Conservation (phyloP, 92 coral and sea anemone genomes). For the Epizoanthus illoricatus region DNA sequence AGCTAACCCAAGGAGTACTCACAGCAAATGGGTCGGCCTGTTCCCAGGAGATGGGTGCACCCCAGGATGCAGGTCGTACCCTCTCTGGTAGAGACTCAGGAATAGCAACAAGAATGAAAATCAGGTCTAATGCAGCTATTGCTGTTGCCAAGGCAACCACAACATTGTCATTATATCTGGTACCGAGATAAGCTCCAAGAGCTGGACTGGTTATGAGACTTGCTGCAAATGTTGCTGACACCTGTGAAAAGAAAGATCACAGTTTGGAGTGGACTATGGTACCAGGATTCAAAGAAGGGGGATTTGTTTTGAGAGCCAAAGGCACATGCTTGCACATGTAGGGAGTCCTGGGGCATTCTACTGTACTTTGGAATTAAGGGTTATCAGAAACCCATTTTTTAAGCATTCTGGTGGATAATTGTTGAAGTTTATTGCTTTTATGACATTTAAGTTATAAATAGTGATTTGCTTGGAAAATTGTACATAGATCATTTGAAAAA, state of each 20-base stretch:
- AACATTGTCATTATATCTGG: slow-evolving; percentile 79
- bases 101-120: slow-evolving; percentile 85
- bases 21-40: slow-evolving; percentile 98
- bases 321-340: no score
- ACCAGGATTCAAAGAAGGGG: background rate
- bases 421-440: no score
- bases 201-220: slow-evolving; percentile 98
- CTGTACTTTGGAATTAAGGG: no score
- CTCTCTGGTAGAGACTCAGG: slow-evolving; percentile 99
- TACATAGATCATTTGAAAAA: no score
- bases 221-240: slow-evolving; percentile 99
- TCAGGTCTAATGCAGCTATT: slow-evolving; percentile 82
- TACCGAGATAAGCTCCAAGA: slow-evolving; percentile 84
- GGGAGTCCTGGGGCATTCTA: no score
- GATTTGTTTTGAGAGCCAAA: background rate
- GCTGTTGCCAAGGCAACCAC: slow-evolving; percentile 97
- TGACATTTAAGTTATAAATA: no score
- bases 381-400: no score
- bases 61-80: slow-evolving; percentile 98
- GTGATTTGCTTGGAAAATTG: no score
- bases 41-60: slow-evolving; percentile 99
- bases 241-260: slow-evolving; percentile 50
- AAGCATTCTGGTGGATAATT: no score
- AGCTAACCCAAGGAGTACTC: slow-evolving; percentile 21
- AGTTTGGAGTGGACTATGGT: background rate